Evolutionary conservation across 1,140 invertebrate species (phyloP).

Genomic region (Ceratina australensis): DNA sequence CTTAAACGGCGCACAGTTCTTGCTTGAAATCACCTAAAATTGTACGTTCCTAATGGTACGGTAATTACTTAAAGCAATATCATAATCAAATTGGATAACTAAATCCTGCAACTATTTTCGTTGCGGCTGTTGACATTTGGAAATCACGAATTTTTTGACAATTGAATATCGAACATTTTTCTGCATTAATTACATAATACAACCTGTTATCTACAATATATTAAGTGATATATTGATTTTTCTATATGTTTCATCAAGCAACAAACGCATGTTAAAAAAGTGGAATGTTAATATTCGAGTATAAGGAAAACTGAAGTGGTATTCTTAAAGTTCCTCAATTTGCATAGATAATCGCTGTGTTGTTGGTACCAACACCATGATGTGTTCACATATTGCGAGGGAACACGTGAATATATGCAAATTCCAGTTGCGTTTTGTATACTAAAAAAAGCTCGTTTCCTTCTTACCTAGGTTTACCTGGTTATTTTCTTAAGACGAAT

Average conservation of each 20-base stretch:
- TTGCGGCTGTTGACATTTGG: background rate
- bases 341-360: slow-evolving; percentile 62
- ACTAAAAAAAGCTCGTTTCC: slow-evolving; percentile 12
- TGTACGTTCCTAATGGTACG: background rate
- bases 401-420: slow-evolving; percentile 62
- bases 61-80: slow-evolving; percentile 25
- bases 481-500: background rate
- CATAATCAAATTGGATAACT: slow-evolving; percentile 31
- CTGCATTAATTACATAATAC: too few species aligned
- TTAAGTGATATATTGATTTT: background rate
- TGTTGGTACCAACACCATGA: slow-evolving; percentile 38
- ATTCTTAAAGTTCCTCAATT: slow-evolving; percentile 57
- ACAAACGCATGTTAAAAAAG: slow-evolving; percentile 9
- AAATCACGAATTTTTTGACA: too few species aligned
- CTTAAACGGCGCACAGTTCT: slow-evolving; percentile 14
- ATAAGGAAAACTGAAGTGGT: slow-evolving; percentile 6
- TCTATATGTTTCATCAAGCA: background rate
- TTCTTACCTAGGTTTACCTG: background rate
- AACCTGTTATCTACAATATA: background rate
- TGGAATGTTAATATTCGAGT: slow-evolving; percentile 9
- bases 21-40: slow-evolving; percentile 20
- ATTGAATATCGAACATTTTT: too few species aligned
- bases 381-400: slow-evolving; percentile 53
- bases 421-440: slow-evolving; percentile 28
- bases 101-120: slow-evolving; percentile 18